phyloP scores from a whole-genome alignment of 2,113 vertebrate genomes.

The Pithys albifrons region DNA sequence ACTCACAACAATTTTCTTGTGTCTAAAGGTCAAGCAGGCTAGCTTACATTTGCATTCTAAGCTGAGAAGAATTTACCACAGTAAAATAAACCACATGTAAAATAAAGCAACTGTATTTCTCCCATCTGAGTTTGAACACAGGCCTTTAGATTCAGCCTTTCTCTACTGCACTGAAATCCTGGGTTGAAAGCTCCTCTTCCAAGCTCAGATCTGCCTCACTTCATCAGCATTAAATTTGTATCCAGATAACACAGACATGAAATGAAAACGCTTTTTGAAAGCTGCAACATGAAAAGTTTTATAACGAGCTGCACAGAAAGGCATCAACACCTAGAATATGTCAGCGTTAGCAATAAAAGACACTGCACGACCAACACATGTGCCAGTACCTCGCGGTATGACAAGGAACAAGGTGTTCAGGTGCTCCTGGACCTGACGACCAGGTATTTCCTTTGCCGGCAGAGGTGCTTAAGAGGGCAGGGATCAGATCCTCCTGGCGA shows the following conservation, averaged over 20 bases:
- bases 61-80: background rate
- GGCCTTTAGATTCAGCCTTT: background rate
- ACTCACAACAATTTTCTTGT: background rate
- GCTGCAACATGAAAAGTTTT: background rate
- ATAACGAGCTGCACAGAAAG: background rate
- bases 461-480: background rate
- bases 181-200: background rate
- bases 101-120: background rate
- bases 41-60: background rate
- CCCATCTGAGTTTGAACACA: background rate
- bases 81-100: background rate
- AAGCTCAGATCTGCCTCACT: background rate
- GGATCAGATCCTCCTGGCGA: background rate
- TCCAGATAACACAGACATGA: background rate
- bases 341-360: background rate
- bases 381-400: background rate
- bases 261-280: background rate
- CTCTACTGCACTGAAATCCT: background rate
- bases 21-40: background rate
- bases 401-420: background rate
- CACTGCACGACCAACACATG: background rate
- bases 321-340: background rate
- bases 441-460: background rate
- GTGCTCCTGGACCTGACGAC: background rate
- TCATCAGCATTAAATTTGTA: background rate